A percentile compares a stretch with the other conserved stretches of the same genome.
Evolutionary conservation across 2,888 invertebrate genomes (phyloP).

Genomic region (Fabriciana adippe): DNA sequence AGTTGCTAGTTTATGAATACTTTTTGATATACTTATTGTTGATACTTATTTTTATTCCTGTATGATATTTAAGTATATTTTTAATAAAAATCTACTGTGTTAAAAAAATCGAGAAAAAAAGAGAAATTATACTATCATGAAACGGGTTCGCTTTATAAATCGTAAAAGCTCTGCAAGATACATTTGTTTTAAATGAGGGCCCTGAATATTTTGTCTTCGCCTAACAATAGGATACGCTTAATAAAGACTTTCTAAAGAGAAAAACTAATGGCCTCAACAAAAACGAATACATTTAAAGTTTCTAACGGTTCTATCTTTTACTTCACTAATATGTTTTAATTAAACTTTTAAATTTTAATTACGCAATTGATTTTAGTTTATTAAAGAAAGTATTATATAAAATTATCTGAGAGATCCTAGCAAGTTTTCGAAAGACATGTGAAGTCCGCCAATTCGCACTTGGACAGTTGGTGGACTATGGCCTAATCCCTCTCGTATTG

Average conservation of each 20-base stretch:
- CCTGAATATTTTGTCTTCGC: slow-evolving; percentile 19
- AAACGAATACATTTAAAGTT: slow-evolving; percentile 6
- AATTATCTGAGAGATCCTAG: too few relatives aligned
- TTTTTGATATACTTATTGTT: too few relatives aligned
- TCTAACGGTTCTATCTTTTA: neutral
- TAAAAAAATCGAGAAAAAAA: slow-evolving; percentile 6
- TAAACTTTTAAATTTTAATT: neutral
- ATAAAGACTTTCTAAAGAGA: slow-evolving; percentile 22
- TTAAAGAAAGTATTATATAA: too few relatives aligned
- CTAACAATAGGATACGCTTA: slow-evolving; percentile 14
- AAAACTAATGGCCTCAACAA: slow-evolving; percentile 12
- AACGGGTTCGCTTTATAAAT: slow-evolving; percentile 24
- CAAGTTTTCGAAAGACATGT: too few relatives aligned
- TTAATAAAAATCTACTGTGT: neutral
- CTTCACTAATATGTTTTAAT: slow-evolving; percentile 7
- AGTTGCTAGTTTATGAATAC: too few relatives aligned
- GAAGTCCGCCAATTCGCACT: too few relatives aligned
- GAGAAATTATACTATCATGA: slow-evolving; percentile 19
- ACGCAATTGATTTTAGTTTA: too few relatives aligned
- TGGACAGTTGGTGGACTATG: too few relatives aligned
- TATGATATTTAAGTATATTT: too few relatives aligned
- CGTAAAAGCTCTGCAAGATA: slow-evolving; percentile 23
- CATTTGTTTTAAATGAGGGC: slow-evolving; percentile 22
- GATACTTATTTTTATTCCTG: too few relatives aligned
- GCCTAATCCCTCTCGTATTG: too few relatives aligned